phyloP scores from a whole-genome alignment of 1,140 invertebrate species.

The Anastrepha ludens region DNA sequence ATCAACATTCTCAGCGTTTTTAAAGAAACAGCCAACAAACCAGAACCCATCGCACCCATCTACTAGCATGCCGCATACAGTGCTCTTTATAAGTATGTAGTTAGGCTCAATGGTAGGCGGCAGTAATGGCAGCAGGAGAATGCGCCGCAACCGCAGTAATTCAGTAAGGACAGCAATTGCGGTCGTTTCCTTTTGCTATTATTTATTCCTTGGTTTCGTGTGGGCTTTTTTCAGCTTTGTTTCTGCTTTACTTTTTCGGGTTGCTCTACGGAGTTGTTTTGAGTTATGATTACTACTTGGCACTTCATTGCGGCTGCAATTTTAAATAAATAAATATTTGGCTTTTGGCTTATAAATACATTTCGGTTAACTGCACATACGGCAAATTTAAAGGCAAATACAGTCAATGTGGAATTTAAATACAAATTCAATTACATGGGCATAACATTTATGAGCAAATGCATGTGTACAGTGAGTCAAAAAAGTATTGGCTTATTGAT shows the following conservation, averaged over 20 bases:
- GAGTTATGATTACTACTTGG: slow-evolving; percentile 46
- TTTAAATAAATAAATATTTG: slow-evolving; percentile 39
- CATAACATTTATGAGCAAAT: no score
- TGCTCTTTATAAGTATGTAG: background rate
- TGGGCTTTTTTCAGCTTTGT: background rate
- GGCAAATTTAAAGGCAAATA: background rate
- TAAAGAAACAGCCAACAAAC: background rate
- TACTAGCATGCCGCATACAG: background rate
- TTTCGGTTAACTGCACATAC: slow-evolving; percentile 16
- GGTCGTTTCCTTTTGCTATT: slow-evolving; percentile 24
- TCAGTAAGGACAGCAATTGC: slow-evolving; percentile 50
- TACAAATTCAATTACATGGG: no score
- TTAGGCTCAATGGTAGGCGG: background rate
- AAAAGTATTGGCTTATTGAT: no score
- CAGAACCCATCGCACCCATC: background rate
- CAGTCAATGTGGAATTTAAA: background rate
- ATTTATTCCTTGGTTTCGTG: background rate
- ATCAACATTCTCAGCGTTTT: background rate
- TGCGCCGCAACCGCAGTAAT: slow-evolving; percentile 36
- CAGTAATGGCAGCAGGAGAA: background rate
- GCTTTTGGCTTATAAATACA: background rate
- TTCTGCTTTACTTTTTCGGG: background rate
- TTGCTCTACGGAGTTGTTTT: background rate
- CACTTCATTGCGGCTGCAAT: slow-evolving; percentile 43
- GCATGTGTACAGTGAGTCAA: no score